Percentiles rank a stretch among this genome's conserved stretches.
Evolutionary conservation across 2,888 invertebrate species (phyloP).

Genomic region (Ectemnius lituratus): DNA sequence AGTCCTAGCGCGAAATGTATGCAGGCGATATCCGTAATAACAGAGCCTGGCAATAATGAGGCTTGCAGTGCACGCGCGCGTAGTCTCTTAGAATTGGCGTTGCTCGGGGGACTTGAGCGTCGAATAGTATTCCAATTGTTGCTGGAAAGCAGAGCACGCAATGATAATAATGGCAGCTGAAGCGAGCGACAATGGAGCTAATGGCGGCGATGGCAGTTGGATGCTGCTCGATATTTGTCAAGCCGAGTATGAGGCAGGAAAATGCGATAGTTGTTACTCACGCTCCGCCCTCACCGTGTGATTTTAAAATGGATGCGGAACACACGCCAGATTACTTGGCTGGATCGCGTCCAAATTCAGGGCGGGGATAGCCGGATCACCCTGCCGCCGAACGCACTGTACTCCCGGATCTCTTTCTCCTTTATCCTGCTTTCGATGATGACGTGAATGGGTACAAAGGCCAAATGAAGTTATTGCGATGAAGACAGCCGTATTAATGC

Average conservation of each 20-base stretch:
- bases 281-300: constrained; percentile 17
- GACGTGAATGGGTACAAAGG: not conserved
- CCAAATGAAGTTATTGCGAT: not conserved
- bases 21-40: constrained; percentile 9
- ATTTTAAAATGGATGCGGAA: constrained; percentile 21
- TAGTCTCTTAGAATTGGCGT: constrained; percentile 16
- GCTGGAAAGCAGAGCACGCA: constrained; percentile 13
- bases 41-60: not conserved
- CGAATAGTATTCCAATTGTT: constrained; percentile 14
- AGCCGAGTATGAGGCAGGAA: not conserved
- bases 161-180: constrained; percentile 9
- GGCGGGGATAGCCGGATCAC: not conserved
- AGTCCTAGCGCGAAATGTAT: too few relatives aligned
- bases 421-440: not conserved
- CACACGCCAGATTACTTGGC: constrained; percentile 30
- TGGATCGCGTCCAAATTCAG: constrained; percentile 19
- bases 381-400: constrained; percentile 17
- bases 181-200: constrained; percentile 6
- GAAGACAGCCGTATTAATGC: too few relatives aligned
- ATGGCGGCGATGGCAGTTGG: constrained; percentile 12
- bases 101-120: constrained; percentile 17
- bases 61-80: too few relatives aligned
- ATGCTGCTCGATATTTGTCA: constrained; percentile 8
- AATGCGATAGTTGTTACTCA: constrained; percentile 23
- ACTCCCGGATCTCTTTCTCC: not conserved